Conservation (phyloP, 2,113 vertebrate species). For the Entosphenus tridentatus region DNA sequence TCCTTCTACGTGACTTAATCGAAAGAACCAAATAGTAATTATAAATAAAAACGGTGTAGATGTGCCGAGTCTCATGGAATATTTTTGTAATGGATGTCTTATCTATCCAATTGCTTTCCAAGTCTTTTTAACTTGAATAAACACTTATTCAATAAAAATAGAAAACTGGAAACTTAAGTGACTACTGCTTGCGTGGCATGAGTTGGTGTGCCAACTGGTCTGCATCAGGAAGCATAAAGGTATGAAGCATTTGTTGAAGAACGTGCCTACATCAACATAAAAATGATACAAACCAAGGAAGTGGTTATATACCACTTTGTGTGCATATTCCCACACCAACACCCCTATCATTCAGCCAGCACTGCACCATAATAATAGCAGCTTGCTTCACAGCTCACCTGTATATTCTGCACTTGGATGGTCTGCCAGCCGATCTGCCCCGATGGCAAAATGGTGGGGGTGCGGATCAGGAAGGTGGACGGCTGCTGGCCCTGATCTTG, state of each 20-base stretch:
- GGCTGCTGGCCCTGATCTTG: slow-evolving; percentile 44
- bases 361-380: no score
- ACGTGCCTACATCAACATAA: background rate
- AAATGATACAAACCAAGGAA: background rate
- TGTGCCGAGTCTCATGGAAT: no score
- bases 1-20: no score
- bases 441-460: slow-evolving; percentile 83
- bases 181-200: no score
- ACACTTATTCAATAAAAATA: no score
- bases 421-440: slow-evolving; percentile 99
- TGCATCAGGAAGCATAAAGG: background rate
- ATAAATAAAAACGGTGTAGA: no score
- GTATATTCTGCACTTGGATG: slow-evolving; percentile 95
- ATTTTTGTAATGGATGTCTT: no score
- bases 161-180: no score
- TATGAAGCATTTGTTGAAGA: background rate
- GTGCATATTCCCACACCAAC: background rate
- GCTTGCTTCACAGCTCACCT: slow-evolving; percentile 14
- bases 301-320: background rate
- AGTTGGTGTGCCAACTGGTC: background rate
- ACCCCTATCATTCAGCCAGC: no score
- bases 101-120: no score
- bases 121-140: no score
- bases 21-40: no score
- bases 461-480: slow-evolving; percentile 94